Evolutionary conservation across 2,888 invertebrate species (phyloP), one percentile per base, ranked within the genome.

Genomic region (Strigamia maritima): DNA sequence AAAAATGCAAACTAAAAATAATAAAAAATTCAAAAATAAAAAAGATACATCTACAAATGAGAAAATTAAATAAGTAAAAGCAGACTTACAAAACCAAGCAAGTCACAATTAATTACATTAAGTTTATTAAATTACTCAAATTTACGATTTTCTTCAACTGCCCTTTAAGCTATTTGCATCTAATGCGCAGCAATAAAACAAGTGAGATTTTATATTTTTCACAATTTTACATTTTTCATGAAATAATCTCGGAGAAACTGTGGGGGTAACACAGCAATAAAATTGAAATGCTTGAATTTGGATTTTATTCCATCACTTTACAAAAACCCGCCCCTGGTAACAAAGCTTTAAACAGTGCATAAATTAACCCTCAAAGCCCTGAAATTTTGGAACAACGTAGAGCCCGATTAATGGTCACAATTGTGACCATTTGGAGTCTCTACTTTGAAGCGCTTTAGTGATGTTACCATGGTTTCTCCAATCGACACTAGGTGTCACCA

Each of bases 121-220:
- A 14, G 26, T 70, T 70, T 26, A 28, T 70, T 70, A 70, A 70
- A 28, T 70, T 70, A 70, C 70, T 70, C 26, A 26, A 70, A 28
- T 70, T 54, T 54, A 54, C 54, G 54, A 22, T 54, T 54, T 70
- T 70, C 28, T 70, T 16, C 26, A 12, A 70, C 1, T 24, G n/a
- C 70, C 70, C 70, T 70, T 70, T n/a, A 26, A 70, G 54, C 26
- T 4, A 70, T 70, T 26, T 70, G 16, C 26, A 28, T 70, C 26
- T 26, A 28, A 70, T 70, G 28, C n/a, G 70, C 12, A 70, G 70
- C 70, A 28, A 70, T 24, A 26, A 70, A 70, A 70, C 16, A 70
- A 70, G 70, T 16, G 19, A 10, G 19, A 54, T 19, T 54, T 54
- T 54, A 16, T 54, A 22, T 54, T 19, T 54, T 54, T 22, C 54